Evolutionary conservation across 30 jellyfish, hydroid and myxozoan species (phyloP).

Genomic region (Aurelia sp.): DNA sequence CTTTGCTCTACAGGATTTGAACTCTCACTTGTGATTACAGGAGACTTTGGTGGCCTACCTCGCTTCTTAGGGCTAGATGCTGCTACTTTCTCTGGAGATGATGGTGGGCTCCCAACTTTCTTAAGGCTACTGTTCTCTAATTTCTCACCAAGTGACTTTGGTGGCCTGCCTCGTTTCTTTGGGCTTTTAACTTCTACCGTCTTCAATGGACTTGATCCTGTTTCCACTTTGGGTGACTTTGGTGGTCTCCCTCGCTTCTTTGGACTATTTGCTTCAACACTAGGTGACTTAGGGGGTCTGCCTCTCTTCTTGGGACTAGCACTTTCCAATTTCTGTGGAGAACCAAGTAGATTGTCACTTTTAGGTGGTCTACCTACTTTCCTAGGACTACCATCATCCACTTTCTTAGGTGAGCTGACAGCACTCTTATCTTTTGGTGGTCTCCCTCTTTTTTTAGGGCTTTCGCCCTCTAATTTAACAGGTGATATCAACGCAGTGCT

Average conservation of each 20-base stretch:
- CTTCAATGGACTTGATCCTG: background rate
- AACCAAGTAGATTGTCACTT: background rate
- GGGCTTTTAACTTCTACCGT: background rate
- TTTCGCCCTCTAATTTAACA: background rate
- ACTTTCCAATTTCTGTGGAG: too few species aligned
- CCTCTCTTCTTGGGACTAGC: slow-evolving; percentile 7
- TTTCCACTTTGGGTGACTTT: background rate
- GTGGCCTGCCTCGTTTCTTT: background rate
- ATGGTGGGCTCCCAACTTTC: background rate
- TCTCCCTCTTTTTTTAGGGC: slow-evolving; percentile 35
- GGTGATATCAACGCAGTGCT: too few species aligned
- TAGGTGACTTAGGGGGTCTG: background rate
- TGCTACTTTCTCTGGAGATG: background rate
- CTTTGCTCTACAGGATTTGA: background rate
- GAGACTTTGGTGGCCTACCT: slow-evolving; percentile 34
- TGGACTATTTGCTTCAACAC: background rate
- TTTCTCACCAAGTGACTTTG: background rate
- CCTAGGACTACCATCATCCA: slow-evolving; percentile 8
- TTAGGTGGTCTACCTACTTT: slow-evolving; percentile 29
- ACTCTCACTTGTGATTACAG: background rate
- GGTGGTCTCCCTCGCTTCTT: slow-evolving; percentile 61
- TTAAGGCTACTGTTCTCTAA: background rate
- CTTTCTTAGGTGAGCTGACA: background rate
- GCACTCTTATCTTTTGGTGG: slow-evolving; percentile 15
- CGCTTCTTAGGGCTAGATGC: slow-evolving; percentile 6